phyloP scores from a whole-genome alignment of 1,140 invertebrate genomes.

The Holotrichia oblita region DNA sequence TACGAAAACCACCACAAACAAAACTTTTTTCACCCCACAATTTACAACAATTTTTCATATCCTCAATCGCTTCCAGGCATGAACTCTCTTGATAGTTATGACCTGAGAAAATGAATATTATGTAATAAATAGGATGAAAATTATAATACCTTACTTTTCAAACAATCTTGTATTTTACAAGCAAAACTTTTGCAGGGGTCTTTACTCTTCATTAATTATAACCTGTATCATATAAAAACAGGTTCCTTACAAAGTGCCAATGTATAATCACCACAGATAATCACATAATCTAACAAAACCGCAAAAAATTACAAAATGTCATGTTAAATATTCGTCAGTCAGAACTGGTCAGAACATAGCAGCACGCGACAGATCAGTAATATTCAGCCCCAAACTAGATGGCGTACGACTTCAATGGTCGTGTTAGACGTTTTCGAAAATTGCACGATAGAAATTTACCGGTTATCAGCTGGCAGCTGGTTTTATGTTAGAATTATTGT shows the following conservation, averaged over 20 bases:
- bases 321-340: no score
- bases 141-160: slow-evolving; percentile 67
- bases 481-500: no score
- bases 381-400: no score
- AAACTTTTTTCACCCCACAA: slow-evolving; percentile 67
- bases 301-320: no score
- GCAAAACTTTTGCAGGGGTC: slow-evolving; percentile 81
- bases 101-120: slow-evolving; percentile 42
- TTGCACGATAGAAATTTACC: no score
- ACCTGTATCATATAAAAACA: background rate
- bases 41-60: slow-evolving; percentile 72
- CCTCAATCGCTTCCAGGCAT: slow-evolving; percentile 69
- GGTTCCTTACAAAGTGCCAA: background rate
- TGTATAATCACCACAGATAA: no score
- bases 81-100: slow-evolving; percentile 73
- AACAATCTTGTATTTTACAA: slow-evolving; percentile 80
- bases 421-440: no score
- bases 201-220: slow-evolving; percentile 57
- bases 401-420: no score
- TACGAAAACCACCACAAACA: slow-evolving; percentile 74
- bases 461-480: no score
- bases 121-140: slow-evolving; percentile 23
- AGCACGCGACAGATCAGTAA: no score
- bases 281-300: no score
- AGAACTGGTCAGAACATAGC: no score